These are phyloP conservation scores for Lomographa bimaculata DNA, from an alignment of 2,888 invertebrate genomes.

Conservation along the genomic window DNA sequence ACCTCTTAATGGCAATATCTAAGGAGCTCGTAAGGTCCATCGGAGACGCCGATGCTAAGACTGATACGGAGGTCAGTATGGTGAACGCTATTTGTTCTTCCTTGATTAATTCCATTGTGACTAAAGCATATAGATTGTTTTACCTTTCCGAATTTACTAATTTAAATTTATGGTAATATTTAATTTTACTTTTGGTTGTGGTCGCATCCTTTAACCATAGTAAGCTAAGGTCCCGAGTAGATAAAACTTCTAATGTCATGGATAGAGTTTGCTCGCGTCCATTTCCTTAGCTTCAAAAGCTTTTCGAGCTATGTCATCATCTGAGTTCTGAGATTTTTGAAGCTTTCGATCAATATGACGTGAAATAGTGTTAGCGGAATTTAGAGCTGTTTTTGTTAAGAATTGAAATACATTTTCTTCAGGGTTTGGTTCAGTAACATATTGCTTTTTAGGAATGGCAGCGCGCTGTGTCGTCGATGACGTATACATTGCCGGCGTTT, in stretches of 20 bases:
- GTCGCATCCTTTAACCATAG: constrained; percentile 32
- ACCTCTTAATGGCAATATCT: constrained; percentile 79
- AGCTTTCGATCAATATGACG: no score
- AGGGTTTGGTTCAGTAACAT: no score
- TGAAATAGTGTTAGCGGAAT: no score
- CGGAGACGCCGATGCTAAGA: constrained; percentile 78
- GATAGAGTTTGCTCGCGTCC: constrained; percentile 12
- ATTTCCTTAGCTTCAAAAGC: no score
- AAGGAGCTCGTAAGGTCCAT: constrained; percentile 79
- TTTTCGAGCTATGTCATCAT: no score
- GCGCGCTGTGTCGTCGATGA: constrained; percentile 62
- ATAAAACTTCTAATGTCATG: constrained; percentile 5
- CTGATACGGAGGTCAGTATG: constrained; percentile 77
- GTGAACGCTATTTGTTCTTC: constrained; percentile 35
- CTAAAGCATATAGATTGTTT: constrained; percentile 55
- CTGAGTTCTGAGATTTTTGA: no score
- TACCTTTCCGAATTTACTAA: constrained; percentile 45
- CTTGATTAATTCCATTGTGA: constrained; percentile 50
- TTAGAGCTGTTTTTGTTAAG: no score
- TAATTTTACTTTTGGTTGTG: constrained; percentile 52
- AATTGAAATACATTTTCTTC: no score
- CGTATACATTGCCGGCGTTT: constrained; percentile 39
- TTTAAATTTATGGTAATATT: constrained; percentile 15
- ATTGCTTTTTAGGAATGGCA: constrained; percentile 64
- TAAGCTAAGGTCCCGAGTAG: constrained; percentile 12